phyloP scores from a whole-genome alignment of 1,140 invertebrate genomes.

The Geopemphigus sp. region DNA sequence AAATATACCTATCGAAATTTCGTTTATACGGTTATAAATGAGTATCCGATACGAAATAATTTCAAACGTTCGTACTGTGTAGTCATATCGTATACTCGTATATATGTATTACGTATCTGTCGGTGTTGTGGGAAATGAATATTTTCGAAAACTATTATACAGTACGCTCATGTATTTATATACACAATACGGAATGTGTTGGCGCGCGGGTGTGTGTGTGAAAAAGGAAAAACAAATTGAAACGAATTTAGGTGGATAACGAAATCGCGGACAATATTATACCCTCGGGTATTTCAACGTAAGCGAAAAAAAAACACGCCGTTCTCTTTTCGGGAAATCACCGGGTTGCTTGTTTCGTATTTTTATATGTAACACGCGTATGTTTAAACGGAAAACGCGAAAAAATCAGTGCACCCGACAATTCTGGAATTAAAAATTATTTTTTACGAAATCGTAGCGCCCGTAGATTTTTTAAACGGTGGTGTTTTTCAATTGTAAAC shows the following conservation, averaged over 20 bases:
- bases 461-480: too few species aligned
- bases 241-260: constrained; percentile 26
- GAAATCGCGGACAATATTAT: background rate
- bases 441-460: too few species aligned
- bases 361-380: too few species aligned
- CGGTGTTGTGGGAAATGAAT: constrained; percentile 13
- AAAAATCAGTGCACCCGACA: background rate
- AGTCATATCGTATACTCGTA: too few species aligned
- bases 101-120: background rate
- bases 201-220: background rate
- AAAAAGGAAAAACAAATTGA: constrained; percentile 5
- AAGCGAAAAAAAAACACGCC: constrained; percentile 19
- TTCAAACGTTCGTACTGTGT: too few species aligned
- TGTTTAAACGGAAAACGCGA: background rate
- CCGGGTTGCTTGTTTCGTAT: too few species aligned
- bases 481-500: too few species aligned
- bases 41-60: background rate
- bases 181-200: background rate
- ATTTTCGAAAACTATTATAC: background rate
- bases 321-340: background rate
- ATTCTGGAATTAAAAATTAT: too few species aligned
- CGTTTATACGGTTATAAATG: constrained; percentile 3
- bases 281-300: background rate
- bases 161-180: background rate
- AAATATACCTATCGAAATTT: background rate